Base-by-base conservation (phyloP, 2,888 invertebrate genomes). In the Amiota communis region DNA sequence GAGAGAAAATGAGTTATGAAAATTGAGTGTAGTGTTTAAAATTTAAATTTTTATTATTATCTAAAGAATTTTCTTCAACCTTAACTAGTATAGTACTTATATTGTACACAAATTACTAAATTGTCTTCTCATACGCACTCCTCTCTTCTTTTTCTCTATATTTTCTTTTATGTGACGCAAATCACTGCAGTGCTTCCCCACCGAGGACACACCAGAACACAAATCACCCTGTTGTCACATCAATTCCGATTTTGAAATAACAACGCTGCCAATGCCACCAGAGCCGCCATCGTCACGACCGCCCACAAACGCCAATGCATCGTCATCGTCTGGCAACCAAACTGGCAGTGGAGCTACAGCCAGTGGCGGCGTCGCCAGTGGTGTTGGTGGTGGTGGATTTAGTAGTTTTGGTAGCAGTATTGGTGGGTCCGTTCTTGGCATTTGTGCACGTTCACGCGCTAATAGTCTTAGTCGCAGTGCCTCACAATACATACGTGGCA, bases 191-290 rank as follows among this genome's bases (percentile, higher is more conserved):
- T 89, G 89, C 76, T 89, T 88, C 76, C 86, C 88, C 80, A 83
- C 85, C 74, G 87, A 88, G 76, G 89, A 87, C 48, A 84, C 87
- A 71, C 87, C 89, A 75, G 88, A 89, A 78, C 88, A 87, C 80
- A 90, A 90, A 86, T 87, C 88, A 77, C 87, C 88, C 77, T 84
- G 84, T 85, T 84, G 84, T 85, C 84, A 84, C 84, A 84, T 85
- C 83, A 84, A 83, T 81, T 89, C 90, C 69, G 90, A 90, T 86
- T 89, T 89, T 77, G 90, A 90, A 86, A 88, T 88, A 79, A 88
- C 88, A 76, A 84, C 88, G 68, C 79, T 90, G 74, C 89, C 90
- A 72, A 80, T 89, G 82, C 89, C 90, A 61, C 90, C 90, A 36
- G 89, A 89, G 75, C 89, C 90, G 65, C 88, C 89, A 64, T 79